Evolutionary conservation across 2,113 vertebrate genomes (phyloP), one percentile per base, ranked within the genome.

Genomic region (Mugil cephalus): DNA sequence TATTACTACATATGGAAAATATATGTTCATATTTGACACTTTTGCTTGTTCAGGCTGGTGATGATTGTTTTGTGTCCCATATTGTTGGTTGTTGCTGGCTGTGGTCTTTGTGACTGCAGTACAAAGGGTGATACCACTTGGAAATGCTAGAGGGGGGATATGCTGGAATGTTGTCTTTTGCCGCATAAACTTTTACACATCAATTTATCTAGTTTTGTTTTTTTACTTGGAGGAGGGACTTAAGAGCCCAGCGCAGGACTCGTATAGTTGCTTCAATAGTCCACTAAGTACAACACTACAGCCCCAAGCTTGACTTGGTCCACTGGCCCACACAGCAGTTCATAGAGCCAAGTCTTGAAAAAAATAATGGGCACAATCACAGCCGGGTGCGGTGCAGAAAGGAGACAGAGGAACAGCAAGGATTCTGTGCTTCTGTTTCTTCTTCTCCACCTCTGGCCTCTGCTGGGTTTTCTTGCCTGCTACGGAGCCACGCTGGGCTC

Each of bases 311-410:
- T 11, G 10, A 47, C 45, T 5, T 0, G 39, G 59, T 69, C 69
- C n/a, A 3, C 56, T 55, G 79, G 59, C 61, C 1, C 5, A 71
- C 50, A 34, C 50, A 67, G 46, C 47, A 45, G 77, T 77, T 79
- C 75, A 71, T 13, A 69, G 74, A 65, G 48, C 42, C 51, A 30
- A 4, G 12, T 74, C 63, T 68, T 80, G n/a, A 3, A 77, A 77
- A 74, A 75, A 83, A 80, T 77, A 80, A 86, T 79, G 55, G 65
- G 30, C 77, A 58, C 35, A 69, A 82, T 78, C 69, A 46, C 63
- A 77, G 70, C 71, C 56, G 71, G 75, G 70, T 17, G 10, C 69
- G 10, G 82, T 11, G 59, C 62, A 48, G 46, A 70, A 52, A 64
- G 59, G 61, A 81, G 73, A 68, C 52, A 18, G 70, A 79, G 63